Evolutionary conservation across 2,888 invertebrate species (phyloP).

Genomic region (Lasius fuliginosus): DNA sequence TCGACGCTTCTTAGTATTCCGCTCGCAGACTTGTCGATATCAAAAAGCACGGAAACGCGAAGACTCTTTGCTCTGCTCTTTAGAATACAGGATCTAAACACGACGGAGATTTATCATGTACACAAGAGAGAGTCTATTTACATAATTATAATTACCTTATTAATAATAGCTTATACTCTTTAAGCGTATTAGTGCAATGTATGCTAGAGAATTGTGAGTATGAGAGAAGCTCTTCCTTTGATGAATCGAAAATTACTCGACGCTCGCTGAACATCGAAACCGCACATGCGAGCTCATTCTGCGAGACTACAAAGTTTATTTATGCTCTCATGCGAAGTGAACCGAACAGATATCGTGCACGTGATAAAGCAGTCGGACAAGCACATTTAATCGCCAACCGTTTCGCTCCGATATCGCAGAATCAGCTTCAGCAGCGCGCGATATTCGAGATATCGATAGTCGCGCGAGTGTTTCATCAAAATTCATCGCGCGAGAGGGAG

Average conservation of each 20-base stretch:
- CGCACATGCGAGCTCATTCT: constrained; percentile 7
- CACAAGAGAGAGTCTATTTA: background rate
- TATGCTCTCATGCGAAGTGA: constrained; percentile 37
- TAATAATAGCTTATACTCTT: background rate
- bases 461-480: constrained; percentile 9
- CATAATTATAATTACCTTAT: constrained; percentile 12
- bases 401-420: constrained; percentile 21
- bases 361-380: constrained; percentile 33
- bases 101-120: background rate
- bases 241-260: constrained; percentile 28
- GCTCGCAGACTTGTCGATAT: constrained; percentile 10
- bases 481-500: constrained; percentile 19
- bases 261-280: background rate
- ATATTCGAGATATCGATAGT: constrained; percentile 46
- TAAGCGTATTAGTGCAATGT: background rate
- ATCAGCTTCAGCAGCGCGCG: constrained; percentile 14
- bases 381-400: constrained; percentile 54
- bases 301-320: constrained; percentile 38
- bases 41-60: background rate
- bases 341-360: constrained; percentile 23
- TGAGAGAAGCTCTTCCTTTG: background rate
- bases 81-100: background rate
- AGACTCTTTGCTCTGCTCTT: background rate
- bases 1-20: constrained; percentile 29
- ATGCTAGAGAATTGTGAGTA: background rate